These are phyloP conservation scores for Pogona vitticeps DNA, from an alignment of 2,113 vertebrate genomes.

Conservation along the genomic window DNA sequence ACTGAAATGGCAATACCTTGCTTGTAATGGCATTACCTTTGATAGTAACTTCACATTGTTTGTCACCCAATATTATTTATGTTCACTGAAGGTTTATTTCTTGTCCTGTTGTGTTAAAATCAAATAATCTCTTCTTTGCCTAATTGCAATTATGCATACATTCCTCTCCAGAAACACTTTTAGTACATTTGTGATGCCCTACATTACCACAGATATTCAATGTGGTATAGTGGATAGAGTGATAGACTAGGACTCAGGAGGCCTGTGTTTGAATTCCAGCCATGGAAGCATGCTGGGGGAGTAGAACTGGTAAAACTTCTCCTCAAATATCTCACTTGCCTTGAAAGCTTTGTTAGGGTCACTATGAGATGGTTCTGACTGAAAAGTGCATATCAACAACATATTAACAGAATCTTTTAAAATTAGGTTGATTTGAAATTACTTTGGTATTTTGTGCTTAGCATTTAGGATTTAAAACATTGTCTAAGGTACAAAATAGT, in stretches of 20 bases:
- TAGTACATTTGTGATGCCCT: neutral
- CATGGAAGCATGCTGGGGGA: no score
- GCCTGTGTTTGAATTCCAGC: no score
- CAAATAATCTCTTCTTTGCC: neutral
- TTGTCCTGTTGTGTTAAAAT: neutral
- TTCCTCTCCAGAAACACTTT: neutral
- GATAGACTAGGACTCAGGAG: no score
- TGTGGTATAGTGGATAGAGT: no score
- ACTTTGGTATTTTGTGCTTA: neutral
- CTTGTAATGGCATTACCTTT: slow-evolving; percentile 4
- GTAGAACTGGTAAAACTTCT: no score
- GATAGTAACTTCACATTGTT: slow-evolving; percentile 10
- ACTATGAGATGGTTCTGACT: no score
- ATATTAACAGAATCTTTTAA: neutral
- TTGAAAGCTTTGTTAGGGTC: no score
- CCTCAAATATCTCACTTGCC: no score
- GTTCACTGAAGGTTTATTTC: slow-evolving; percentile 15
- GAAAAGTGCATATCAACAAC: neutral
- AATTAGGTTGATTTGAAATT: slow-evolving; percentile 15
- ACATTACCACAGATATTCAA: no score
- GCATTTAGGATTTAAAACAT: slow-evolving; percentile 2
- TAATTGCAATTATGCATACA: neutral
- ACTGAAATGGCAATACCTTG: neutral
- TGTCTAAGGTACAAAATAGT: neutral
- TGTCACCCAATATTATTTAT: neutral